These are phyloP conservation scores for Brachyrhaphis roseni DNA, from an alignment of 2,797 vertebrate species.

Conservation along the genomic window DNA sequence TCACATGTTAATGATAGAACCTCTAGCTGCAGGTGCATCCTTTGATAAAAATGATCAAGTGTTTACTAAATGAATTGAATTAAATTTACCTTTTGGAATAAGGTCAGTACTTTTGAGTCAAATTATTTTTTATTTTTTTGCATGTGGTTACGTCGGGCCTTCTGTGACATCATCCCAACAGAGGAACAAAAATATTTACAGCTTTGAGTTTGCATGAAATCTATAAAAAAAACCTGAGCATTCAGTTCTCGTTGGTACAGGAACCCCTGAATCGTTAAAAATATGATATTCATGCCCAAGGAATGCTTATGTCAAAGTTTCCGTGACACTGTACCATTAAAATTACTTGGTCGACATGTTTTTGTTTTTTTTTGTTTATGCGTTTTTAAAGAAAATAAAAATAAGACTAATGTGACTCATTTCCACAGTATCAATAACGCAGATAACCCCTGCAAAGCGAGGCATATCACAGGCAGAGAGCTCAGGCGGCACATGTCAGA, in stretches of 20 bases:
- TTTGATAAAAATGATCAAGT: too few species aligned
- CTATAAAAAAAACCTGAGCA: neutral
- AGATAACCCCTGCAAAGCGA: conserved; percentile 21
- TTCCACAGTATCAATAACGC: conserved; percentile 36
- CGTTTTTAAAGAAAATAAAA: neutral
- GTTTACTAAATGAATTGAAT: neutral
- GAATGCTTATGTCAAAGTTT: neutral
- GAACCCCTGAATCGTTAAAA: neutral
- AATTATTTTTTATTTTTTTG: neutral
- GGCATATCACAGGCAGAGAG: conserved; percentile 39
- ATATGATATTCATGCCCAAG: neutral
- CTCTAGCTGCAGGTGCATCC: too few species aligned
- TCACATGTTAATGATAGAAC: too few species aligned
- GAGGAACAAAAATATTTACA: neutral
- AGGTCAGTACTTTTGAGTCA: neutral
- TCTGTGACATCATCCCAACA: neutral
- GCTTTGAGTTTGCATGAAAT: neutral
- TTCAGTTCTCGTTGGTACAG: neutral
- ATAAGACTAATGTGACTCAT: conserved; percentile 12
- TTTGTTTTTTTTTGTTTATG: neutral
- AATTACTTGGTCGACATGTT: neutral
- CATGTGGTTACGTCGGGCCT: neutral
- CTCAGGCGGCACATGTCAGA: conserved; percentile 24
- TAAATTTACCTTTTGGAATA: neutral
- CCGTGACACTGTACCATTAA: neutral